Conservation (phyloP, 2,797 vertebrate genomes). For the Linurgus olivaceus region DNA sequence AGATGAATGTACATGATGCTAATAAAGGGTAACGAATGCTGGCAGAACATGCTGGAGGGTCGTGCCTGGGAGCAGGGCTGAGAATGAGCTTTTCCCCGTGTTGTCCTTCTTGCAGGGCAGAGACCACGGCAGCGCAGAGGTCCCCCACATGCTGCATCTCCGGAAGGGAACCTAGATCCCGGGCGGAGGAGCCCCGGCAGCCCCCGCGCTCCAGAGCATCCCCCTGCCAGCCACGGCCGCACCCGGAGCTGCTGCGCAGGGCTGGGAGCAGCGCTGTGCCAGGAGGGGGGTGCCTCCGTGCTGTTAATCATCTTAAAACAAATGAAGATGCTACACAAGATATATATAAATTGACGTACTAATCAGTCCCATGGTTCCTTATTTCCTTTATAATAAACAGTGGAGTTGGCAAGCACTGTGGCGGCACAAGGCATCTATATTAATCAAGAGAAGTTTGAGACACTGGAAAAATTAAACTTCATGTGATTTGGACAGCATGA, state of each 20-base stretch:
- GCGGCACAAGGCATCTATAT: conserved; percentile 57
- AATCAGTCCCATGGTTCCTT: conserved; percentile 66
- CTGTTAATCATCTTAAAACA: conserved; percentile 48
- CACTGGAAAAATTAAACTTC: conserved; percentile 78
- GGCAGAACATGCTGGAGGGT: background rate
- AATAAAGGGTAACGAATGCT: background rate
- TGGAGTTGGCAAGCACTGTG: conserved; percentile 64
- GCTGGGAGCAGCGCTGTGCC: background rate
- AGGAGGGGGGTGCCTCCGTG: conserved; percentile 10
- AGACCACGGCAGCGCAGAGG: conserved; percentile 83
- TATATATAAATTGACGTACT: conserved; percentile 63
- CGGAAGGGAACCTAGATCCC: conserved; percentile 89
- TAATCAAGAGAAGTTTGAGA: conserved; percentile 73
- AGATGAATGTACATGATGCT: background rate
- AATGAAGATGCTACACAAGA: conserved; percentile 63
- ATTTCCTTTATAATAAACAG: conserved; percentile 60
- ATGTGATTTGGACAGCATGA: conserved; percentile 65
- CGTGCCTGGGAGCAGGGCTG: background rate
- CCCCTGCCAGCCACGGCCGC: conserved; percentile 39
- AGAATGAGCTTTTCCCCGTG: conserved; percentile 12
- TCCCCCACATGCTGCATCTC: conserved; percentile 86
- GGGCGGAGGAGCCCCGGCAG: conserved; percentile 54
- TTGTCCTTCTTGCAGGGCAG: conserved; percentile 80
- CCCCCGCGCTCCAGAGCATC: conserved; percentile 18
- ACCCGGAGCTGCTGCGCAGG: conserved; percentile 29